Evolutionary conservation across 1,140 invertebrate species (phyloP).

Genomic region (Catajapyx aquilonaris): DNA sequence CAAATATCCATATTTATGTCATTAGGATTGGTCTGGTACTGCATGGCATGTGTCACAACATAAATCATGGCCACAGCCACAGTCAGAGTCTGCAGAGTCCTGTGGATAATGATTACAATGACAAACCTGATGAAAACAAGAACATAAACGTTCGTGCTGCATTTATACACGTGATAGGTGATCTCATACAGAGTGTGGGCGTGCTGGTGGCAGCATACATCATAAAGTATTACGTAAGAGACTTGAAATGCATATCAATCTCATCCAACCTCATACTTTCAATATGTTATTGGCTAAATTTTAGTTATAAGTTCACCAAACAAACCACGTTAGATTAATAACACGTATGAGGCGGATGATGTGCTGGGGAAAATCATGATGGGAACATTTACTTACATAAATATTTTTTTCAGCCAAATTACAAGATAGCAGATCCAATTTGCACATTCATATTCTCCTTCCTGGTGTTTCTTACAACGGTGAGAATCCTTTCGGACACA

Average conservation of each 20-base stretch:
- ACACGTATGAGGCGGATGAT: too few relatives aligned
- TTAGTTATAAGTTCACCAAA: too few relatives aligned
- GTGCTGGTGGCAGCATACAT: slow-evolving; percentile 83
- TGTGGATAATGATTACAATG: too few relatives aligned
- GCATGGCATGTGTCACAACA: slow-evolving; percentile 34
- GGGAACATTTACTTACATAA: too few relatives aligned
- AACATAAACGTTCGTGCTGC: slow-evolving; percentile 96
- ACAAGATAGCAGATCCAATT: slow-evolving; percentile 63
- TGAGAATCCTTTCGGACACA: slow-evolving; percentile 50
- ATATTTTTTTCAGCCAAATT: slow-evolving; percentile 36
- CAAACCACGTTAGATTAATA: too few relatives aligned
- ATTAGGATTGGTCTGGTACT: slow-evolving; percentile 49
- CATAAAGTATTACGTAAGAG: too few relatives aligned
- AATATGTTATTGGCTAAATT: too few relatives aligned
- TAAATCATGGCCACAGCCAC: slow-evolving; percentile 19
- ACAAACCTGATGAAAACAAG: too few relatives aligned
- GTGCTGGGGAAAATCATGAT: too few relatives aligned
- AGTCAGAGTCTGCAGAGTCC: slow-evolving; percentile 11
- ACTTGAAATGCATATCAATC: too few relatives aligned
- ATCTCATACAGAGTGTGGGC: slow-evolving; percentile 90
- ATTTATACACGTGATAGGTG: slow-evolving; percentile 94
- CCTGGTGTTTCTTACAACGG: slow-evolving; percentile 59
- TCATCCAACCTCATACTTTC: too few relatives aligned
- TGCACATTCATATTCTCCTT: slow-evolving; percentile 75
- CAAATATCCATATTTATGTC: slow-evolving; percentile 11